phyloP scores from a whole-genome alignment of 2,113 vertebrate genomes.

The Antigone vipio region DNA sequence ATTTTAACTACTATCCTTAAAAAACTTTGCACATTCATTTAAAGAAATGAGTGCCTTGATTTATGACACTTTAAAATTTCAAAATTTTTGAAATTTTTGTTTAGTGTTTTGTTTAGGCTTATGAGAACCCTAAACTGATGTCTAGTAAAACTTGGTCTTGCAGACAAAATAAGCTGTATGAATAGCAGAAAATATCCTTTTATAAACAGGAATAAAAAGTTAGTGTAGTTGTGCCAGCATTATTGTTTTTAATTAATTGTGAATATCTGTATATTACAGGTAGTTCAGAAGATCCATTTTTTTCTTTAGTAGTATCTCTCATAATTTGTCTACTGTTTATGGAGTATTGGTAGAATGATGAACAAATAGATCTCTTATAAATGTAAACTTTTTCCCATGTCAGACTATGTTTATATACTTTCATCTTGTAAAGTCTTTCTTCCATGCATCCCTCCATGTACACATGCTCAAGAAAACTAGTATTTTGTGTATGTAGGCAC shows the following conservation, averaged over 20 bases:
- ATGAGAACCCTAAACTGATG: background rate
- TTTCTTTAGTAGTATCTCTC: background rate
- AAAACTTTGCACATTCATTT: background rate
- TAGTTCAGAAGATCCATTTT: background rate
- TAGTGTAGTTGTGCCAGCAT: background rate
- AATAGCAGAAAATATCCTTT: background rate
- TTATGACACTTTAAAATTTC: background rate
- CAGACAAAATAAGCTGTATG: background rate
- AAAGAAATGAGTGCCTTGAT: background rate
- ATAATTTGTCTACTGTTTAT: background rate
- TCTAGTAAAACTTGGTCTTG: background rate
- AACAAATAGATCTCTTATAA: background rate
- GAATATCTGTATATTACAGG: background rate
- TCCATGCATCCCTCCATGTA: background rate
- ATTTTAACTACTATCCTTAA: background rate
- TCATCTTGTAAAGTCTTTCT: background rate
- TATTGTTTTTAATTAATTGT: background rate
- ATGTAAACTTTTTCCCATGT: background rate
- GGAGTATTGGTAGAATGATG: background rate
- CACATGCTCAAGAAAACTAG: background rate
- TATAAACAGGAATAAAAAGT: background rate
- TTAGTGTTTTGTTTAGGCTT: background rate
- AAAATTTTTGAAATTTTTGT: background rate
- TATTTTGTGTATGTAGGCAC: background rate
- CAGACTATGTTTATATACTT: background rate